Evolutionary conservation across 2,113 vertebrate species (phyloP).

Genomic region (Vidua chalybeata): DNA sequence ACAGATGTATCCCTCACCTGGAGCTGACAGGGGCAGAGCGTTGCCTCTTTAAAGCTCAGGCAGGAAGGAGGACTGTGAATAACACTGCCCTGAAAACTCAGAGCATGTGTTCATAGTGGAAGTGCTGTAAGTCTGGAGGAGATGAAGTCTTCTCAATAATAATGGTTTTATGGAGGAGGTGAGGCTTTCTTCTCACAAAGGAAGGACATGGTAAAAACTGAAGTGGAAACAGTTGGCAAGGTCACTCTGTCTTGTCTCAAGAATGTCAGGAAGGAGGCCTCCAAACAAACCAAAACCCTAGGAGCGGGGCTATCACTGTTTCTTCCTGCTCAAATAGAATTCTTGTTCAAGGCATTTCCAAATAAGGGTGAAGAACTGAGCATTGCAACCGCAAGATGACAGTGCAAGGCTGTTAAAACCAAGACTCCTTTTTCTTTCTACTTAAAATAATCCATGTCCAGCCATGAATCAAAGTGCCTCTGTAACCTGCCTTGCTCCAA

Average conservation of each 20-base stretch:
- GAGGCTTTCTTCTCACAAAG: not conserved
- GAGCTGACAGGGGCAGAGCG: not conserved
- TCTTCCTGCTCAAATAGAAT: conserved; percentile 2
- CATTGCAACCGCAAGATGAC: conserved; percentile 31
- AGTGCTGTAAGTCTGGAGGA: not conserved
- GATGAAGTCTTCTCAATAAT: not conserved
- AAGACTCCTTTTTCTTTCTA: not conserved
- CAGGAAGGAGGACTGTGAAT: not conserved
- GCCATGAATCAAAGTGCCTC: not conserved
- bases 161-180: not conserved
- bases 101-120: not conserved
- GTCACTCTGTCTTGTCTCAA: not conserved
- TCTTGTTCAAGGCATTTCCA: conserved; percentile 38
- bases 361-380: conserved; percentile 31
- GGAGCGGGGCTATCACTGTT: not conserved
- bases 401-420: conserved; percentile 32
- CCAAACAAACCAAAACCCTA: not conserved
- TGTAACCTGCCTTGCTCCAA: conserved; percentile 1
- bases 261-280: conserved; percentile 20
- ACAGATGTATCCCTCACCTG: not conserved
- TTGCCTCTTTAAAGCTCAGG: not conserved
- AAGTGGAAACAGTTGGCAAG: conserved; percentile 1
- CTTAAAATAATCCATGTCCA: conserved; percentile 44
- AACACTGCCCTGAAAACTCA: not conserved
- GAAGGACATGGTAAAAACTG: not conserved